These are phyloP conservation scores for Hexactinellida sp. DNA, from an alignment of 37 sponge, comb jelly and placozoan genomes.

Conservation along the genomic window DNA sequence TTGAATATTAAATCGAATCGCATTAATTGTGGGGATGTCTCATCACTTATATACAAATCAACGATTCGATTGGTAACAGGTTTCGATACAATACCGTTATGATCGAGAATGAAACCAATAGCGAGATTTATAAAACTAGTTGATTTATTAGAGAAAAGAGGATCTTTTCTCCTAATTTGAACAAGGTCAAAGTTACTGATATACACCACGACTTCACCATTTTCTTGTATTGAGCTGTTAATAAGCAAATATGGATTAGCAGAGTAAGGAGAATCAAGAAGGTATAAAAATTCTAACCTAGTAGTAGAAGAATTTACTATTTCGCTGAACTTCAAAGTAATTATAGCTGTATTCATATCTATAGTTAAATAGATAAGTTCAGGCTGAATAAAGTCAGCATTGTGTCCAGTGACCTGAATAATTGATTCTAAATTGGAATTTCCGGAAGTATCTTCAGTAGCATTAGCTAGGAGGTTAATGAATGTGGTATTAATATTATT, in stretches of 20 bases:
- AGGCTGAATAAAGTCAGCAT: conserved; percentile 43
- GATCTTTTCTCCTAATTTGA: not conserved
- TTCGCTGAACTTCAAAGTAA: conserved; percentile 52
- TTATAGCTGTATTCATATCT: conserved; percentile 39
- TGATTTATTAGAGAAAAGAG: not conserved
- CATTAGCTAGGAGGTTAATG: conserved; percentile 24
- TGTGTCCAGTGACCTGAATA: conserved; percentile 22
- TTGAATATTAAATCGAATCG: conserved; percentile 14
- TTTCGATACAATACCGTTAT: not conserved
- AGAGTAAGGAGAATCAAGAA: conserved; percentile 20
- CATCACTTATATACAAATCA: not conserved
- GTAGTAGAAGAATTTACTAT: conserved; percentile 41
- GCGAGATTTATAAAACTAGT: conserved; percentile 42
- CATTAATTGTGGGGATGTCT: not conserved
- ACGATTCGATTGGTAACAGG: not conserved
- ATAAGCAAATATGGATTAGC: not conserved
- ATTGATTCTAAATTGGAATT: conserved; percentile 32
- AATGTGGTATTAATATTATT: conserved; percentile 30
- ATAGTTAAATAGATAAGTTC: conserved; percentile 42
- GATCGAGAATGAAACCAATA: conserved; percentile 33
- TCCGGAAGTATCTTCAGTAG: conserved; percentile 30
- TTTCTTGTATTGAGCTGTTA: not conserved
- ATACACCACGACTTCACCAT: not conserved
- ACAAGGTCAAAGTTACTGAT: not conserved
- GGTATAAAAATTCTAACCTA: conserved; percentile 16